Base-by-base conservation (phyloP, 2,797 vertebrate genomes). In the Sebastes aleutianus region DNA sequence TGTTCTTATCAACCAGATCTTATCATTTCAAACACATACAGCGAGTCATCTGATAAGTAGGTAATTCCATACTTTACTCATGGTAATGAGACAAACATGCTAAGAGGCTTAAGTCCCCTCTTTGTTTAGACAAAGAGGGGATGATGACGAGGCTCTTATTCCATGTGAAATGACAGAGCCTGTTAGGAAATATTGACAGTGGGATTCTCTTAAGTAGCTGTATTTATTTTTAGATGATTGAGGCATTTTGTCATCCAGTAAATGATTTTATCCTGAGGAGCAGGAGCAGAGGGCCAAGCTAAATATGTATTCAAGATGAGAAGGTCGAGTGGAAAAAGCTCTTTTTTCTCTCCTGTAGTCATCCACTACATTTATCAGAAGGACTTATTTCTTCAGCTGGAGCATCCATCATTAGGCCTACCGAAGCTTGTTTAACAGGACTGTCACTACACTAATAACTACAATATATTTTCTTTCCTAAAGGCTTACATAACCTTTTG, bases 51-150 rank as follows among this genome's bases (percentile, higher is more conserved):
- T 47, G 18, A 47, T 56, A 24, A 26, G 70, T 26, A 36, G 10
- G 20, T 74, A 13, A 57, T 20, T 57, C 31, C 31, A 63, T n/a
- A 47, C 29, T 74, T 70, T 58, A 4, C 32, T 70, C 32, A 70
- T 27, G 24, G 32, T 61, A 74, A 68, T 56, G 64, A 68, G 31
- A 58, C 34, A 69, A 39, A 62, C 64, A 74, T 26, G 20, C 57
- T 74, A 56, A 80, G 78, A 80, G 63, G 78, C 26, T 80, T 74
- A 80, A 36, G 39, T 69, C 54, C 12, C 3, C 3, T 7, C 4
- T 31, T 8, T 67, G 54, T 67, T 59, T 27, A 20, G 53, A 67
- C 62, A 27, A n/a, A 39, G 8, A 47, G 3, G 36, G 16, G 29
- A 18, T 11, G 24, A 71, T 31, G 70, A 0, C 26, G 65, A 63